Conservation (phyloP, 2,888 invertebrate species). For the Aporophyla nigra region DNA sequence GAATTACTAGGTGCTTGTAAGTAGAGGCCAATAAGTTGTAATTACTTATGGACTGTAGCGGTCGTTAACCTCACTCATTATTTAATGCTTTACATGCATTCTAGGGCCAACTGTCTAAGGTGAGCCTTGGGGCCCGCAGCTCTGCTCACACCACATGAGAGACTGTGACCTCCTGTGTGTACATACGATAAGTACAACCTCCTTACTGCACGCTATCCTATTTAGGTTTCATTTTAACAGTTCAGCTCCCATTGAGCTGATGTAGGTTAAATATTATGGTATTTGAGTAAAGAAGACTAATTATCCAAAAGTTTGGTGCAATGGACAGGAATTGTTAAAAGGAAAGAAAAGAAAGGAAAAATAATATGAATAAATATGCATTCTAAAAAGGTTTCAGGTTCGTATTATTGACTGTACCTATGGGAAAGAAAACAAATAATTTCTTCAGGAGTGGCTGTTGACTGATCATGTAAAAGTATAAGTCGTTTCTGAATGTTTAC, state of each 20-base stretch:
- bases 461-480: neutral
- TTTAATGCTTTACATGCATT: conserved; percentile 44
- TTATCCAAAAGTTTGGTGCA: neutral
- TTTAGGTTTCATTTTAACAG: neutral
- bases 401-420: neutral
- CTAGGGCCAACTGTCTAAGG: conserved; percentile 31
- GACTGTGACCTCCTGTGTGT: conserved; percentile 10
- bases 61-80: conserved; percentile 51
- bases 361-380: neutral
- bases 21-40: conserved; percentile 50
- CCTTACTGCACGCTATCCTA: neutral
- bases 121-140: conserved; percentile 22
- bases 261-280: neutral
- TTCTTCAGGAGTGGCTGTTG: neutral
- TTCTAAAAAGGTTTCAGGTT: neutral
- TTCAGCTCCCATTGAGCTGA: neutral
- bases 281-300: neutral
- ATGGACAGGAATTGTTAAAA: neutral
- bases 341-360: neutral
- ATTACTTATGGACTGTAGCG: conserved; percentile 40
- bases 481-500: too few species aligned
- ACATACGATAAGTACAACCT: neutral
- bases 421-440: neutral
- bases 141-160: conserved; percentile 9
- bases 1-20: conserved; percentile 43